Conservation (phyloP, 1,140 invertebrate species). For the Microplitis mediator region DNA sequence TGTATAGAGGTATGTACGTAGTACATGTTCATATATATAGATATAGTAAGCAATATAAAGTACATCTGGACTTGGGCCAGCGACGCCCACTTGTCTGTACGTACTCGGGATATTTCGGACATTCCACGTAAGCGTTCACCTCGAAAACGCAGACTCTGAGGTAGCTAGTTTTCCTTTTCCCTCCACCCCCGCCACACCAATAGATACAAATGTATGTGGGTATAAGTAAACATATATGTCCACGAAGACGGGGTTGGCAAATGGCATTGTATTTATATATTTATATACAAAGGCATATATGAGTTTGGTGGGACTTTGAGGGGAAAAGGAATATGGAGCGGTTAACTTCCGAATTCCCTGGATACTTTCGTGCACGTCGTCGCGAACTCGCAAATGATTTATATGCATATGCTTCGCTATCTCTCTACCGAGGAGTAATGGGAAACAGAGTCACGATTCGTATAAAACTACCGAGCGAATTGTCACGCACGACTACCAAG, state of each 20-base stretch:
- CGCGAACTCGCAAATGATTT: conserved; percentile 23
- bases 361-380: conserved; percentile 49
- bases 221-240: too few relatives aligned
- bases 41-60: conserved; percentile 41
- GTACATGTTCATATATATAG: conserved; percentile 9
- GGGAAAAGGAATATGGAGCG: conserved; percentile 18
- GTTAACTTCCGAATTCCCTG: conserved; percentile 53
- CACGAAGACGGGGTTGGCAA: too few relatives aligned
- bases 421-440: conserved; percentile 18
- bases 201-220: too few relatives aligned
- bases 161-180: background rate
- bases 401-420: conserved; percentile 25
- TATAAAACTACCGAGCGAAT: conserved; percentile 19
- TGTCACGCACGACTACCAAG: conserved; percentile 8
- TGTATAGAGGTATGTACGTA: background rate
- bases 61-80: conserved; percentile 53
- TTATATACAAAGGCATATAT: background rate
- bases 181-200: background rate
- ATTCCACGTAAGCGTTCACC: conserved; percentile 48
- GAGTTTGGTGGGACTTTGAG: background rate
- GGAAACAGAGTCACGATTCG: conserved; percentile 23
- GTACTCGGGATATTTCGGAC: conserved; percentile 55
- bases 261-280: too few relatives aligned
- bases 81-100: conserved; percentile 53
- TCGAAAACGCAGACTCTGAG: conserved; percentile 9